phyloP scores from a whole-genome alignment of 2,797 vertebrate genomes.

The Catostomus latipinnis region DNA sequence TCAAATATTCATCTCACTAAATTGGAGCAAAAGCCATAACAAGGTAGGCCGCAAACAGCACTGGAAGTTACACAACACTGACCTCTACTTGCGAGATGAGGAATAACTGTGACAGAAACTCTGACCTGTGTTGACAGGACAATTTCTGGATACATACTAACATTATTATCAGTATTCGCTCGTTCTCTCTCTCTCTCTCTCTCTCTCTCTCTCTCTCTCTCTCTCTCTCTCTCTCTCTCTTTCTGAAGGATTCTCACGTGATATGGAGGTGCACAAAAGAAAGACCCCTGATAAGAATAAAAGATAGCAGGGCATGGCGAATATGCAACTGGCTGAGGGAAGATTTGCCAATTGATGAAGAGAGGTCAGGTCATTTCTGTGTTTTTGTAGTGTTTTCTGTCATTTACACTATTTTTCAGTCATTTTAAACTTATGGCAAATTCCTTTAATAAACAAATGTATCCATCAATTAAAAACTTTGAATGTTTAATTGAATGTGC shows the following conservation, averaged over 20 bases:
- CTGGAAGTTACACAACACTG: slow-evolving; percentile 52
- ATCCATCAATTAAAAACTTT: too few species aligned
- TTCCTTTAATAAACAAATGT: too few species aligned
- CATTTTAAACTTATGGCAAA: too few species aligned
- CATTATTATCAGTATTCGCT: too few species aligned
- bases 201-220: too few species aligned
- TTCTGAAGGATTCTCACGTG: background rate
- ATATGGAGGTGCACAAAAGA: background rate
- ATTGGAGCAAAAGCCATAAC: background rate
- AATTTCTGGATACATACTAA: too few species aligned
- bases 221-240: too few species aligned
- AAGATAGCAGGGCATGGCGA: background rate
- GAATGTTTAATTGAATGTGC: too few species aligned
- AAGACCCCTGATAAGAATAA: background rate
- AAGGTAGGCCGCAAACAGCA: slow-evolving; percentile 49
- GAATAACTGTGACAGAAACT: background rate
- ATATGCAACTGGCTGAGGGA: background rate
- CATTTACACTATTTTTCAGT: background rate
- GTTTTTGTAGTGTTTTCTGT: background rate
- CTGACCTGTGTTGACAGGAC: too few species aligned
- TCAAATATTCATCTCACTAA: background rate
- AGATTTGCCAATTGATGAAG: background rate
- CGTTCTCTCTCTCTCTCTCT: too few species aligned
- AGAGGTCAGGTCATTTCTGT: background rate
- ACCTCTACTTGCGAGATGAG: slow-evolving; percentile 62